A percentile compares a stretch with the other conserved stretches of the same genome.
phyloP scores from a whole-genome alignment of 35 echinoderm and acorn worm species.

The Acanthaster planci region DNA sequence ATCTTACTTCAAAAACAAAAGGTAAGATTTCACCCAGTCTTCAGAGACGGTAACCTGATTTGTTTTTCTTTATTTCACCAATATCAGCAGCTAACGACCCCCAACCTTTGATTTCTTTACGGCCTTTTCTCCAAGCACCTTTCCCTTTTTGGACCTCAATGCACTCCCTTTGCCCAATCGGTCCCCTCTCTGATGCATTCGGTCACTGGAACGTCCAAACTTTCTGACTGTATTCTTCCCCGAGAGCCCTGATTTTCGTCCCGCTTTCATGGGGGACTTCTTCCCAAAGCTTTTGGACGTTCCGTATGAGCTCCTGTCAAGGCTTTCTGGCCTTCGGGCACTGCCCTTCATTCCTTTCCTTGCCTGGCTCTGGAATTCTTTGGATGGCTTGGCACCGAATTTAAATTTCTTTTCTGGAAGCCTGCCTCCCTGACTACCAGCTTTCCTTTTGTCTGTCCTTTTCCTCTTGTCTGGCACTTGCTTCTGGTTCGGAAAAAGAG shows the following conservation, averaged over 20 bases:
- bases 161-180: neutral
- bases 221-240: neutral
- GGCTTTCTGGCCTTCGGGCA: neutral
- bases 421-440: neutral
- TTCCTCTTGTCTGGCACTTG: too few relatives aligned
- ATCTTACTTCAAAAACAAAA: too few relatives aligned
- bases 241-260: neutral
- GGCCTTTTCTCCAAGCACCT: neutral
- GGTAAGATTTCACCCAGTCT: too few relatives aligned
- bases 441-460: slow-evolving; percentile 4
- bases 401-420: slow-evolving; percentile 31
- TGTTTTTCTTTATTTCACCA: neutral
- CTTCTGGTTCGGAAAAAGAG: neutral
- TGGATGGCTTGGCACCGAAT: neutral
- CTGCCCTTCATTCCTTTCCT: neutral
- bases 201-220: neutral
- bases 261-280: neutral
- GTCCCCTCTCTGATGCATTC: neutral
- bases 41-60: neutral
- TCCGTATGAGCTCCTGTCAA: neutral
- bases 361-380: neutral
- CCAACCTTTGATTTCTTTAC: slow-evolving; percentile 13
- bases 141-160: neutral
- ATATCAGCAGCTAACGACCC: neutral
- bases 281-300: neutral